A percentile compares a stretch with the other conserved stretches of the same genome.
phyloP scores from a whole-genome alignment of 2,888 invertebrate genomes.

The Dasysyrphus albostriatus region DNA sequence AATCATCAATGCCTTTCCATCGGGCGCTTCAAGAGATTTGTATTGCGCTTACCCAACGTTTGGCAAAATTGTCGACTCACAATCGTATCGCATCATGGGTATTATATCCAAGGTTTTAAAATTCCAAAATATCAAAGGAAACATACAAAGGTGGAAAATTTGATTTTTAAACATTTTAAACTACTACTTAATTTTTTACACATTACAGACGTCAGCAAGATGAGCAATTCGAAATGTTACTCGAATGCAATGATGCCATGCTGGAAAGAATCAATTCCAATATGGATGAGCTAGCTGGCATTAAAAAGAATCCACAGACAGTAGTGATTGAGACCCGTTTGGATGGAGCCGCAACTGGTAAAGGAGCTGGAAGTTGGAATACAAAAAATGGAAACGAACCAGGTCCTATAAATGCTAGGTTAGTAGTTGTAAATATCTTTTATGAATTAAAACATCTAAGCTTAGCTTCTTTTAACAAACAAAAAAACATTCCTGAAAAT shows the following conservation, averaged over 20 bases:
- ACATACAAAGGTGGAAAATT: slow-evolving; percentile 84
- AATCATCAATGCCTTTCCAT: slow-evolving; percentile 89
- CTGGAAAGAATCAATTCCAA: slow-evolving; percentile 91
- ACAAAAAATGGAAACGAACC: slow-evolving; percentile 75
- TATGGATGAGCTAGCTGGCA: slow-evolving; percentile 88
- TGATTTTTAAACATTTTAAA: background rate
- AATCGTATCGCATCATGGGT: slow-evolving; percentile 87
- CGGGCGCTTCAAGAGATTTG: slow-evolving; percentile 88
- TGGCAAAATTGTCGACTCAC: slow-evolving; percentile 86
- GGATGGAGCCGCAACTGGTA: slow-evolving; percentile 18
- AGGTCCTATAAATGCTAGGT: slow-evolving; percentile 78
- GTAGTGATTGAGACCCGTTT: slow-evolving; percentile 84
- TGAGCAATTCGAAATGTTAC: slow-evolving; percentile 90
- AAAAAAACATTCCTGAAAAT: too few relatives aligned
- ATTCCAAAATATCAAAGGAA: slow-evolving; percentile 85
- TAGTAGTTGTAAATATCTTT: background rate
- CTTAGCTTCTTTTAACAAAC: too few relatives aligned
- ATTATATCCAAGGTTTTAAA: slow-evolving; percentile 86
- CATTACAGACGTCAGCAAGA: slow-evolving; percentile 84
- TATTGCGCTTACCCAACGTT: slow-evolving; percentile 92
- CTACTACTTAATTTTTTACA: background rate
- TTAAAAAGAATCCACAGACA: slow-evolving; percentile 85
- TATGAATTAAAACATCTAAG: background rate
- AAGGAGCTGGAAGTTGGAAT: slow-evolving; percentile 87
- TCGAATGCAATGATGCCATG: slow-evolving; percentile 93